Evolutionary conservation across 2,888 invertebrate species (phyloP).

Genomic region (Iselma pallidipennis): DNA sequence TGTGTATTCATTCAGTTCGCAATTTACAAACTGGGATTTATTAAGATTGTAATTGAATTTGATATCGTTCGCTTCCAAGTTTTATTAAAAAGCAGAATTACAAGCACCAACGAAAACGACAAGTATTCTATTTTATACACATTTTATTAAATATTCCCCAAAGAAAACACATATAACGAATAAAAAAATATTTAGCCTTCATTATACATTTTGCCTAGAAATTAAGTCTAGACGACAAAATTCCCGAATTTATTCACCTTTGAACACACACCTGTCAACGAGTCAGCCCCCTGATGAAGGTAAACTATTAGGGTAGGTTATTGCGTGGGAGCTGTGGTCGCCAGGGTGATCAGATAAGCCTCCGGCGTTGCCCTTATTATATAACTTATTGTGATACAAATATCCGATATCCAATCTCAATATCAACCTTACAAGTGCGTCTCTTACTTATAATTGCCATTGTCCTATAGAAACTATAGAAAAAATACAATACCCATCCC

Average conservation of each 20-base stretch:
- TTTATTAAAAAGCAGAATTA: constrained; percentile 31
- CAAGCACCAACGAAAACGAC: constrained; percentile 6
- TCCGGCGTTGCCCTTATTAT: constrained; percentile 35
- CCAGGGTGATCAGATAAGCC: constrained; percentile 40
- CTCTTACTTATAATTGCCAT: constrained; percentile 25
- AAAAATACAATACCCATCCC: background rate
- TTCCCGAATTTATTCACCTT: too few species aligned
- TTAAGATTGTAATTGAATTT: constrained; percentile 37
- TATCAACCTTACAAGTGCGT: constrained; percentile 25
- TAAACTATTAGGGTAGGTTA: constrained; percentile 11
- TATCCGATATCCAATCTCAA: constrained; percentile 31
- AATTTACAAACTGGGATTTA: constrained; percentile 33
- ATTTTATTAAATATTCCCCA: constrained; percentile 17
- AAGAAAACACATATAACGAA: background rate
- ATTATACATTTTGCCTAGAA: too few species aligned
- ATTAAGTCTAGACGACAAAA: too few species aligned
- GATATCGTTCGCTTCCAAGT: constrained; percentile 22
- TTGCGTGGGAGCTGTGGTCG: constrained; percentile 45
- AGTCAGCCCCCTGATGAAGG: constrained; percentile 1
- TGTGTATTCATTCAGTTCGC: constrained; percentile 37
- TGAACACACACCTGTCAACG: too few species aligned
- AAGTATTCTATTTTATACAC: constrained; percentile 18
- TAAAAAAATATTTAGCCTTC: too few species aligned
- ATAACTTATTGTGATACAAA: constrained; percentile 39
- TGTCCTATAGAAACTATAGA: constrained; percentile 10